Evolutionary conservation across 1,140 invertebrate genomes (phyloP).

Genomic region (Parapsyche elsis): DNA sequence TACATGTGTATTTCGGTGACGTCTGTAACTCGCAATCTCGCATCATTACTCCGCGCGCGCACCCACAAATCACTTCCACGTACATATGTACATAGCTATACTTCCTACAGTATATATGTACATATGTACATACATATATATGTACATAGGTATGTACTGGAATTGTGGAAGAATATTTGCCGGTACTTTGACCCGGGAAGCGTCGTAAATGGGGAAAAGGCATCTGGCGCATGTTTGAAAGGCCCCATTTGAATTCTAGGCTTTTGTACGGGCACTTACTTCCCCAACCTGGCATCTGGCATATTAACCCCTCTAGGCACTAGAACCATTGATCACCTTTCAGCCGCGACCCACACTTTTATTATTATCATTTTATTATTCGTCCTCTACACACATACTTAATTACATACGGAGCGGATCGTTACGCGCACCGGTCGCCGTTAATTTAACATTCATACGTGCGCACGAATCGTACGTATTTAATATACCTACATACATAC

Average conservation of each 20-base stretch:
- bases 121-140: no score
- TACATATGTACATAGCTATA: no score
- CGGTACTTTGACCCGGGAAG: no score
- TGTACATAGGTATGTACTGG: no score
- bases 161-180: no score
- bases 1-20: no score
- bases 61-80: no score
- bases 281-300: constrained; percentile 1
- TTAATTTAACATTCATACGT: constrained; percentile 12
- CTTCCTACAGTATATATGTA: no score
- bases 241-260: constrained; percentile 27
- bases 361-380: constrained; percentile 21
- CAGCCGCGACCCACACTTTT: constrained; percentile 5
- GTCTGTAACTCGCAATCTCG: no score
- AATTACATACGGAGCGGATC: background rate
- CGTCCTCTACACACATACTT: background rate
- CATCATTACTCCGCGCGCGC: no score
- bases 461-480: background rate
- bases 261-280: background rate
- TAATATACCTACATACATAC: no score
- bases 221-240: no score
- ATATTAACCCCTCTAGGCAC: constrained; percentile 17
- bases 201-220: background rate
- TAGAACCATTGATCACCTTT: constrained; percentile 16
- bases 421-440: background rate